Evolutionary conservation across 1,140 invertebrate species (phyloP), one percentile per base, ranked within the genome.

Genomic region (Drosophila biarmipes): DNA sequence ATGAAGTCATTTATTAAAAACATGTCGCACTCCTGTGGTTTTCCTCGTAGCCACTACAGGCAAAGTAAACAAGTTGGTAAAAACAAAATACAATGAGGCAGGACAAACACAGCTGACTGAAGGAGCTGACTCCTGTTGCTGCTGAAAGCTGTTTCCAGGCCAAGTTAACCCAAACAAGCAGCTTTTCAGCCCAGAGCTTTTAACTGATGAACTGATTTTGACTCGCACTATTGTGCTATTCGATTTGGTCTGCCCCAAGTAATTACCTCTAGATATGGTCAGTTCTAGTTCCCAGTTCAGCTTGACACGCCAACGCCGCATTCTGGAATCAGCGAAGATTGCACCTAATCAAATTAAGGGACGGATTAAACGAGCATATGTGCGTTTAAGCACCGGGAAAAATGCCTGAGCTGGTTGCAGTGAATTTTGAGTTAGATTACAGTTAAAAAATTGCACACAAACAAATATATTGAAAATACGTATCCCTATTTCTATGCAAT

Each of bases 181-280:
- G 62, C 62, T 64, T 62, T 64, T 48, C 10, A 4, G 0, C 1
- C 4, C 17, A 14, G 11, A 69, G 61, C 66, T 69, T 38, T 69
- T 2, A 15, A n/a, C 49, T 2, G 12, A 21, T 4, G 8, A 49
- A 63, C 34, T 56, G 56, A 37, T 54, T 45, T 58, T 74, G 67
- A 66, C 63, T 53, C 45, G 35, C 62, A 55, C 46, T 51, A 29
- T 37, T 40, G 4, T 21, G n/a, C 19, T 55, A 51, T 75, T 59
- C 7, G 55, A 77, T 38, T 58, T 61, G 56, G 59, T 63, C 38
- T 64, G 56, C 46, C 67, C 52, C 66, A 64, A 59, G 59, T 49
- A 80, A 86, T 69, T 74, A 80, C 43, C 58, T 46, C 76, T 78
- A 81, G 81, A 74, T 86, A 57, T 69, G 68, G 68, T 80, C 67